phyloP scores from a whole-genome alignment of 2,113 vertebrate genomes.

The Rana temporaria region DNA sequence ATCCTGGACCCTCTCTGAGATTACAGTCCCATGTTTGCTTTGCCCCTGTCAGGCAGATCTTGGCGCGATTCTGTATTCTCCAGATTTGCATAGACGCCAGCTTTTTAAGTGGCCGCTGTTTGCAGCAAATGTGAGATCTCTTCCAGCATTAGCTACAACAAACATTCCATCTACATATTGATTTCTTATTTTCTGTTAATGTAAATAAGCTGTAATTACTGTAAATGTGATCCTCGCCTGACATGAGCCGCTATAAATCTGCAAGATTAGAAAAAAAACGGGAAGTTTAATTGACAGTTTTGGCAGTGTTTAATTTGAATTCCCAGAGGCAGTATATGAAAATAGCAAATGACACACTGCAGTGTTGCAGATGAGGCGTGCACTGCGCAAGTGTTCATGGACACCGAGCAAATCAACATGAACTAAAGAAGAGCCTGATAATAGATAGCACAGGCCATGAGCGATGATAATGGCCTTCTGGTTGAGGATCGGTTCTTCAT shows the following conservation, averaged over 20 bases:
- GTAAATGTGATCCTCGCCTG: conserved; percentile 99
- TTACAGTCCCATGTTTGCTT: conserved; percentile 75
- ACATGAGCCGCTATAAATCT: conserved; percentile 96
- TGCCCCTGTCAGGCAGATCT: conserved; percentile 71
- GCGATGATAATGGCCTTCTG: no score
- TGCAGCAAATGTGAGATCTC: conserved; percentile 83
- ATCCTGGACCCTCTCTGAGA: conserved; percentile 60
- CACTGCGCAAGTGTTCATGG: neutral
- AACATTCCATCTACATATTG: conserved; percentile 99
- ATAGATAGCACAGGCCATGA: neutral
- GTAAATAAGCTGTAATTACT: conserved; percentile 99
- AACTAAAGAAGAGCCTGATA: neutral
- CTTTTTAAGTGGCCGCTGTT: conserved; percentile 81
- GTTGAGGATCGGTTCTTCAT: no score
- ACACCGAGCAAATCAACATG: neutral
- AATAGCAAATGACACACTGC: conserved; percentile 1
- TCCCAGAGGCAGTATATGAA: conserved; percentile 24
- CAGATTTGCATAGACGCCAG: conserved; percentile 79
- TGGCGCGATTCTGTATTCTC: conserved; percentile 49
- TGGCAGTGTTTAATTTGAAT: conserved; percentile 50
- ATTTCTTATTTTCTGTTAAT: conserved; percentile 99
- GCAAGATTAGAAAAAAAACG: conserved; percentile 86
- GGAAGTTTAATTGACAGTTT: conserved; percentile 94
- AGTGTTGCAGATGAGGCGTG: conserved; percentile 14
- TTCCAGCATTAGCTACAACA: conserved; percentile 98